Conservation (phyloP, 2,113 vertebrate genomes). For the Cynopterus brachyotis region DNA sequence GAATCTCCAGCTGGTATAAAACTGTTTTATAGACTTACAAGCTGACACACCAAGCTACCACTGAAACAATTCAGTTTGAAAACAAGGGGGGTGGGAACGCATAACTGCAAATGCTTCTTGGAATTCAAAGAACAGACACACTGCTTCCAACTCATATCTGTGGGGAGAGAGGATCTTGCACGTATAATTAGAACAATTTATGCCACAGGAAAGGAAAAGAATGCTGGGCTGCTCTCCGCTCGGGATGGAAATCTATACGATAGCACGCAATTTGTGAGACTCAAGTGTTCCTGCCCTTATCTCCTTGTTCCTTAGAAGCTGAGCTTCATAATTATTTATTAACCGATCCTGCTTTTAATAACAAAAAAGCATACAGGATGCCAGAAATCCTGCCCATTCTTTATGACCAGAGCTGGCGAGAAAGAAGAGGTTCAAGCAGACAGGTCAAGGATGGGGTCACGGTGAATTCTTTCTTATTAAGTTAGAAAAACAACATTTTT, state of each 20-base stretch:
- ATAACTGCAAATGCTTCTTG: constrained; percentile 49
- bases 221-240: not conserved
- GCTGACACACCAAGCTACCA: constrained; percentile 85
- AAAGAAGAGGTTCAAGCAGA: not conserved
- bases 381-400: constrained; percentile 36
- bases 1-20: constrained; percentile 91
- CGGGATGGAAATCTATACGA: constrained; percentile 42
- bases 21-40: constrained; percentile 90
- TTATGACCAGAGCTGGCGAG: constrained; percentile 48
- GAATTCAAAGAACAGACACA: constrained; percentile 72
- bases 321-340: constrained; percentile 75
- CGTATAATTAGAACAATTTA: constrained; percentile 73
- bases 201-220: constrained; percentile 30
- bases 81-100: constrained; percentile 66
- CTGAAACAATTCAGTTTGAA: constrained; percentile 84
- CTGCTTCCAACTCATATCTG: constrained; percentile 67
- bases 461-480: not conserved
- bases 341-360: constrained; percentile 75
- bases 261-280: constrained; percentile 65
- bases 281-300: constrained; percentile 46
- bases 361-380: constrained; percentile 39
- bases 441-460: not conserved
- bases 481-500: not conserved
- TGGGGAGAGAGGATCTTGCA: constrained; percentile 60
- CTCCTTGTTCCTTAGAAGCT: constrained; percentile 67